phyloP scores from a whole-genome alignment of 2,797 vertebrate species.

The Rhinichthys osculus region DNA sequence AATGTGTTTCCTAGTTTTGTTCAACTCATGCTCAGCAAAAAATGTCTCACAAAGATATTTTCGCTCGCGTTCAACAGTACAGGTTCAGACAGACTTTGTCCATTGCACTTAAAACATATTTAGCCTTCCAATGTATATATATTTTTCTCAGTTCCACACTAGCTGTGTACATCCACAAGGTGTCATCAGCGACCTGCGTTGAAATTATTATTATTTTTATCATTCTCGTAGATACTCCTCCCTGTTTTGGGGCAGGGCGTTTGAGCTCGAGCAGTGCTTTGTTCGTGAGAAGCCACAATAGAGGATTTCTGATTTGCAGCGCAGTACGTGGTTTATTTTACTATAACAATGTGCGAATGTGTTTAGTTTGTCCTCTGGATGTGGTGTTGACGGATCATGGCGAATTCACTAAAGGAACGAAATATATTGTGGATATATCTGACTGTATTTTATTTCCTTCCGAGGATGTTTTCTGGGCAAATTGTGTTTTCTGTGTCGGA shows the following conservation, averaged over 20 bases:
- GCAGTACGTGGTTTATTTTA: background rate
- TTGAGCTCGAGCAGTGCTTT: constrained; percentile 25
- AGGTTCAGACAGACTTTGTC: background rate
- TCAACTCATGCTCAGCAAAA: too few species aligned
- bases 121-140: too few species aligned
- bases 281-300: constrained; percentile 29
- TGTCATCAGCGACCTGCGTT: constrained; percentile 23
- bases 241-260: constrained; percentile 30
- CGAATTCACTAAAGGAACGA: background rate
- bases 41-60: background rate
- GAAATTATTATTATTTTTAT: background rate
- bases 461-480: constrained; percentile 42
- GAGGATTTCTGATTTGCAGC: background rate
- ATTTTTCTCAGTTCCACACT: background rate
- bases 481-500: constrained; percentile 73
- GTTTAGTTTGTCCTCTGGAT: background rate
- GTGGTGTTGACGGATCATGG: constrained; percentile 6
- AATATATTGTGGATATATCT: constrained; percentile 23
- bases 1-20: background rate
- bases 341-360: background rate
- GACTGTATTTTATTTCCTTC: constrained; percentile 18
- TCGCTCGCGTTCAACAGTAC: background rate
- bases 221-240: background rate
- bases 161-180: constrained; percentile 32
- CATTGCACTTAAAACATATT: background rate